Conservation (phyloP, 2,888 invertebrate species). For the Ichneumoninae sp. region DNA sequence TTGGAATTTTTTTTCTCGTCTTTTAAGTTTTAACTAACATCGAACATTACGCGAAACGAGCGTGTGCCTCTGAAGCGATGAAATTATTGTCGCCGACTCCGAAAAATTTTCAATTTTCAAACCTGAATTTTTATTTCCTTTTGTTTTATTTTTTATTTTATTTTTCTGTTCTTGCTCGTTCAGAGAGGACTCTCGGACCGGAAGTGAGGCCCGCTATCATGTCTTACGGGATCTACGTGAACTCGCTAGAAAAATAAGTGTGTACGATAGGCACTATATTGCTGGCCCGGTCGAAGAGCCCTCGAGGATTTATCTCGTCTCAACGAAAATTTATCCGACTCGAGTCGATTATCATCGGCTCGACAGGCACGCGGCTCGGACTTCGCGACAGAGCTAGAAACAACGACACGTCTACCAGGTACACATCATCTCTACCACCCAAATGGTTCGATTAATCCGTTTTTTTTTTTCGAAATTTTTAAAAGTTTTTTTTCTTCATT, state of each 20-base stretch:
- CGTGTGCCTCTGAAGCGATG: slow-evolving; percentile 58
- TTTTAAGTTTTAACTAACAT: slow-evolving; percentile 49
- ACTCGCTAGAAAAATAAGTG: slow-evolving; percentile 62
- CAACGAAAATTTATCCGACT: not conserved
- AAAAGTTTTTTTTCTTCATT: slow-evolving; percentile 3
- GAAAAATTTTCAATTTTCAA: slow-evolving; percentile 6
- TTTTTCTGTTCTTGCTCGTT: not conserved
- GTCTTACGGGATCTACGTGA: slow-evolving; percentile 39
- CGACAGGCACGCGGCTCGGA: slow-evolving; percentile 56
- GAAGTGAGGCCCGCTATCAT: slow-evolving; percentile 22
- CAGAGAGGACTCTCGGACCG: slow-evolving; percentile 34
- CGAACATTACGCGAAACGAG: slow-evolving; percentile 58
- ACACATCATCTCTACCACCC: slow-evolving; percentile 48
- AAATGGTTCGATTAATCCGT: slow-evolving; percentile 20
- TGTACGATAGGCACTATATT: slow-evolving; percentile 56
- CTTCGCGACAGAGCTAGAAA: slow-evolving; percentile 53
- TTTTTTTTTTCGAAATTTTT: slow-evolving; percentile 38
- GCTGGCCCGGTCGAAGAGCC: slow-evolving; percentile 33
- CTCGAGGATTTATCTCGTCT: slow-evolving; percentile 2
- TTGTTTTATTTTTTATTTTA: not conserved
- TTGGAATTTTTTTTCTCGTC: not conserved
- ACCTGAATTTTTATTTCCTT: not conserved
- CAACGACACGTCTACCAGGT: slow-evolving; percentile 62
- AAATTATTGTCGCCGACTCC: slow-evolving; percentile 31
- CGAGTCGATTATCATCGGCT: slow-evolving; percentile 41